Conservation (phyloP, 2,113 vertebrate species). For the Pimephales promelas region DNA sequence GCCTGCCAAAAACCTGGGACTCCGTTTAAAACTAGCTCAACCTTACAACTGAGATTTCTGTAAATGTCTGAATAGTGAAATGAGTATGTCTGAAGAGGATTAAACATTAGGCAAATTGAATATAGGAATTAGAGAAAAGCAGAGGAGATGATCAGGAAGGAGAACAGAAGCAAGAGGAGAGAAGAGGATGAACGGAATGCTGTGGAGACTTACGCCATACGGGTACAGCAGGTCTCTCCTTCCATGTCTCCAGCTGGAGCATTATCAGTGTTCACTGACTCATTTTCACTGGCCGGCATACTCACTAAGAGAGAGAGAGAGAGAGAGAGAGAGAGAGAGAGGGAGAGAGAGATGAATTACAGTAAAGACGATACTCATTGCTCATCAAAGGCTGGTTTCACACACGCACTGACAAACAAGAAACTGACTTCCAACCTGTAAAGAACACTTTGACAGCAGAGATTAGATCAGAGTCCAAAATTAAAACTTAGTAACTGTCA, state of each 20-base stretch:
- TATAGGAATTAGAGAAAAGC: neutral
- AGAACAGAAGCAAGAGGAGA: constrained; percentile 1
- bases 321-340: constrained; percentile 54
- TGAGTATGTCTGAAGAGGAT: neutral
- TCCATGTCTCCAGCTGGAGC: constrained; percentile 91
- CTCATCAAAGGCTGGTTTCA: constrained; percentile 52
- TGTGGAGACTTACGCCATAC: constrained; percentile 89
- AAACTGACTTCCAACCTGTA: neutral
- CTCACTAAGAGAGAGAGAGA: constrained; percentile 83
- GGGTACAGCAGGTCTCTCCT: constrained; percentile 92
- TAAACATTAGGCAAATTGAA: neutral
- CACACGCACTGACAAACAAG: neutral
- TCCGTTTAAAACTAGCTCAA: neutral
- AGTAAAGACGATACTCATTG: constrained; percentile 53
- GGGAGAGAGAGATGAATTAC: constrained; percentile 44
- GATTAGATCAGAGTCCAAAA: neutral
- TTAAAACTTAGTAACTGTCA: neutral
- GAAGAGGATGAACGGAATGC: constrained; percentile 2
- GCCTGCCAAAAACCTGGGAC: neutral
- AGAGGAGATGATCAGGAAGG: neutral
- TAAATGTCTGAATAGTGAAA: neutral
- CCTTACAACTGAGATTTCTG: neutral
- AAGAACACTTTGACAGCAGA: neutral
- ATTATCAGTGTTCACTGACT: constrained; percentile 98
- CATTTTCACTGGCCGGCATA: constrained; percentile 97